phyloP scores from a whole-genome alignment of 2,113 vertebrate species.

The Ia io region DNA sequence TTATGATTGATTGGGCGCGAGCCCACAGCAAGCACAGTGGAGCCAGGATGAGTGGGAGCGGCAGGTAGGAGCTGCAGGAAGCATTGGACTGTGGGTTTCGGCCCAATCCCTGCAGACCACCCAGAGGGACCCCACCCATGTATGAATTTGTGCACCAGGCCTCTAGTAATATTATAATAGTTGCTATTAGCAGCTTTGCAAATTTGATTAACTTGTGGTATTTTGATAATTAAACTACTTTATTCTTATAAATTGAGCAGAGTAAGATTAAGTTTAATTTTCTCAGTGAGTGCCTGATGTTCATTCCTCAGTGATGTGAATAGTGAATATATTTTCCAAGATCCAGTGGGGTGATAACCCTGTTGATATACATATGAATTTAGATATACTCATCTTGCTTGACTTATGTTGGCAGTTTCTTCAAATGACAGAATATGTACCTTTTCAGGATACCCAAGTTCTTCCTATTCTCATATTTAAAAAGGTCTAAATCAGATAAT shows the following conservation, averaged over 20 bases:
- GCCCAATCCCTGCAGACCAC: no score
- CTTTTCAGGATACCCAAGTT: background rate
- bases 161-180: background rate
- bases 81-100: no score
- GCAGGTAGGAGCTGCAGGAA: no score
- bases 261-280: conserved; percentile 30
- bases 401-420: background rate
- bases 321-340: background rate
- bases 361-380: background rate
- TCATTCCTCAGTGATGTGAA: background rate
- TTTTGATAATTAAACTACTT: background rate
- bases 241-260: background rate
- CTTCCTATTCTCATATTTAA: background rate
- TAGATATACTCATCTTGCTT: background rate
- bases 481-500: background rate
- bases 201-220: background rate
- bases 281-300: background rate
- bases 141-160: no score
- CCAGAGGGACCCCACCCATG: no score
- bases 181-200: background rate
- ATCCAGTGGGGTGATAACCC: background rate
- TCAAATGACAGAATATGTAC: background rate
- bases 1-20: no score
- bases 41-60: no score
- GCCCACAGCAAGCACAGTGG: no score